Conservation (phyloP, 2,888 invertebrate genomes). For the Noctua pronuba region DNA sequence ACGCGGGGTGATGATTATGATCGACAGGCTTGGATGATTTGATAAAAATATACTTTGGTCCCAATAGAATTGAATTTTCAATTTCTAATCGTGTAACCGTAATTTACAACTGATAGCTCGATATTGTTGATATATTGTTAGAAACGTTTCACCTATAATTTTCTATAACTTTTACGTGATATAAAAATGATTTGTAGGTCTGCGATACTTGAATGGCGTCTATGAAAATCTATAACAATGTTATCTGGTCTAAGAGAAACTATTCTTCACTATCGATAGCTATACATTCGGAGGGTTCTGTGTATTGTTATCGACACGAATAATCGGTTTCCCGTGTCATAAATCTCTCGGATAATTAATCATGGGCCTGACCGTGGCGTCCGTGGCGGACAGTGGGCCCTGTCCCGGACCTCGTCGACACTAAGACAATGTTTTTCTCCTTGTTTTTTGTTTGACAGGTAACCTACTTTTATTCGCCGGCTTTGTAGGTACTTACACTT, state of each 20-base stretch:
- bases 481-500: constrained; percentile 19
- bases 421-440: constrained; percentile 60
- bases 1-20: constrained; percentile 48
- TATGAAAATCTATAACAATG: constrained; percentile 51
- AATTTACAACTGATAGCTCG: constrained; percentile 33
- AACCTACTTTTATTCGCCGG: constrained; percentile 44
- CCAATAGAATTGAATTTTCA: constrained; percentile 35
- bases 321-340: constrained; percentile 76
- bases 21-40: constrained; percentile 40
- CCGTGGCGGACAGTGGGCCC: constrained; percentile 65
- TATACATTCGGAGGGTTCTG: constrained; percentile 47
- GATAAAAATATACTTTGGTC: constrained; percentile 28
- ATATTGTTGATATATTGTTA: constrained; percentile 42
- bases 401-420: constrained; percentile 54
- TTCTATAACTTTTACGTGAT: constrained; percentile 42
- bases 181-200: constrained; percentile 55
- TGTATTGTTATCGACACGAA: constrained; percentile 70
- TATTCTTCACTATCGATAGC: constrained; percentile 49
- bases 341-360: constrained; percentile 81
- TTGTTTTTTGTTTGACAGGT: constrained; percentile 44
- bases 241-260: constrained; percentile 50
- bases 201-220: constrained; percentile 45
- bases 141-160: constrained; percentile 53
- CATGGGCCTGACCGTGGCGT: constrained; percentile 70
- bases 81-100: constrained; percentile 36